Base-by-base conservation (phyloP, 2,888 invertebrate genomes). In the Agrenia bidenticulata region DNA sequence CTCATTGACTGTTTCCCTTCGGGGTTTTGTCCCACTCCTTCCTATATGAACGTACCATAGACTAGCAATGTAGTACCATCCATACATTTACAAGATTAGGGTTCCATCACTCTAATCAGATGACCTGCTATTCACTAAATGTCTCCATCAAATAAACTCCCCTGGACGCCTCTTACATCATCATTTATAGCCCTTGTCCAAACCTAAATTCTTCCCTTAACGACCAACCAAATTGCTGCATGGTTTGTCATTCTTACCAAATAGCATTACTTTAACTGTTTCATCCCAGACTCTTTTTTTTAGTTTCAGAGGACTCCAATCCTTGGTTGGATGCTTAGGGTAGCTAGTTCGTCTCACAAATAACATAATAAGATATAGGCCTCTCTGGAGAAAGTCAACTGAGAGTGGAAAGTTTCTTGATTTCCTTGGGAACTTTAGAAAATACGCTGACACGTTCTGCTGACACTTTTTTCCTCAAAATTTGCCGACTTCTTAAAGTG, bases 31-130 rank as follows among this genome's bases (percentile, higher is more conserved):
- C 5, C 32, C 4, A 32, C 32, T 32, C 11, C n/a, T n/a, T n/a
- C n/a, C n/a, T n/a, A n/a, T n/a, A n/a, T n/a, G n/a, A n/a, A n/a
- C n/a, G n/a, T 32, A 4, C 32, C 32, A 32, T 4, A 7, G 32
- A 4, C 32, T 32, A 32, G 32, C 4, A 19, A 45, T 17, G 5
- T 5, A 45, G 19, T 19, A 15, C 45, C 9, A 45, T 45, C n/a
- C 15, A 19, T 19, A 15, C 45, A 45, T 15, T 45, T 5, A 45
- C 15, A 11, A 11, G 45, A 45, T 45, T 45, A 45, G n/a, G 45
- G 45, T 45, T 45, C 45, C 45, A 45, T 45, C 45, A 45, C 45
- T 45, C n/a, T 45, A 45, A 45, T 45, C 45, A 45, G 45, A 45
- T 45, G 45, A 45, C 45, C 45, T 45, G 9, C 45, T 11, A 45